A percentile compares a stretch with the other conserved stretches of the same genome.
These are phyloP conservation scores for Fissipunctia ypsillon DNA, from an alignment of 2,888 invertebrate genomes.

Conservation along the genomic window DNA sequence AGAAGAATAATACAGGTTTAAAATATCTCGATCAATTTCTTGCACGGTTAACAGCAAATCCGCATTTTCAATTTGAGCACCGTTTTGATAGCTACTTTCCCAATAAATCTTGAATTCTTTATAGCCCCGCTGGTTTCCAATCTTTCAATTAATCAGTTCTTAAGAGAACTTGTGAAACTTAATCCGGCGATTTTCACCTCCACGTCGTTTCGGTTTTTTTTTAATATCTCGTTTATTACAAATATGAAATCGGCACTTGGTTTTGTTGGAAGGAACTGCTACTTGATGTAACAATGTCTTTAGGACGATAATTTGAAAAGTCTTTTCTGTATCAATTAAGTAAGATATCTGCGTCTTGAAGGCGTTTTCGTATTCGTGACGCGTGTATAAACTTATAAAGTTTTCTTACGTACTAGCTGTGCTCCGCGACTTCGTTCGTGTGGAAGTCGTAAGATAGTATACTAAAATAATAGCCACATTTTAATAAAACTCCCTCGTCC, in stretches of 20 bases:
- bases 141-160: slow-evolving; percentile 71
- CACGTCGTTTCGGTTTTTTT: slow-evolving; percentile 42
- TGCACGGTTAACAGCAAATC: slow-evolving; percentile 38
- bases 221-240: slow-evolving; percentile 53
- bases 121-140: slow-evolving; percentile 64
- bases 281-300: slow-evolving; percentile 4
- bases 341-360: not conserved
- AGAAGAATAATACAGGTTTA: slow-evolving; percentile 3
- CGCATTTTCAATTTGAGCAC: slow-evolving; percentile 59
- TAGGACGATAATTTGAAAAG: slow-evolving; percentile 3
- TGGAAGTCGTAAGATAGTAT: too few species aligned
- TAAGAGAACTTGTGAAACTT: slow-evolving; percentile 63
- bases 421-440: too few species aligned
- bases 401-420: slow-evolving; percentile 8
- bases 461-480: too few species aligned
- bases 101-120: slow-evolving; percentile 68
- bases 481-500: too few species aligned
- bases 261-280: slow-evolving; percentile 14
- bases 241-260: slow-evolving; percentile 51
- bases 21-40: slow-evolving; percentile 38
- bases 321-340: slow-evolving; percentile 10
- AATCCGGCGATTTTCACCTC: slow-evolving; percentile 59
- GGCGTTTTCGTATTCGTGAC: not conserved
- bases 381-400: not conserved
- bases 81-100: slow-evolving; percentile 63